Evolutionary conservation across 2,797 vertebrate genomes (phyloP).

Genomic region (Gadopsis marmoratus): DNA sequence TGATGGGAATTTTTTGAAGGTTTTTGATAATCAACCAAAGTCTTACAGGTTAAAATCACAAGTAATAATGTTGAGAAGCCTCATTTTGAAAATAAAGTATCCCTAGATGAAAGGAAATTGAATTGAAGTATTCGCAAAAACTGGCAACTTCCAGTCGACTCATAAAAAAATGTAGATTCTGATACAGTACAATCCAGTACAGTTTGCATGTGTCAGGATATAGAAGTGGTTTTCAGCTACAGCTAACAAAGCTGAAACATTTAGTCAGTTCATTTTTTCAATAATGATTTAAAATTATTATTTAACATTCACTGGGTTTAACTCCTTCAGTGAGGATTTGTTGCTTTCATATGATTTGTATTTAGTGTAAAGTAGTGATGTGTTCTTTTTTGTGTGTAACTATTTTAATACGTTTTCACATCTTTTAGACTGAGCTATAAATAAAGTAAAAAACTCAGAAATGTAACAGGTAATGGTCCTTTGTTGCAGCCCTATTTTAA

Average conservation of each 20-base stretch:
- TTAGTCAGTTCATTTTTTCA: too few species aligned
- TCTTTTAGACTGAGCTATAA: neutral
- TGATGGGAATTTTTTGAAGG: neutral
- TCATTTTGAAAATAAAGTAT: neutral
- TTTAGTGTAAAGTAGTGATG: neutral
- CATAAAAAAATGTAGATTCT: neutral
- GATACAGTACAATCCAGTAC: neutral
- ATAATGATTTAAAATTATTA: too few species aligned
- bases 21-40: too few species aligned
- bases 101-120: too few species aligned
- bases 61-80: neutral
- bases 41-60: too few species aligned
- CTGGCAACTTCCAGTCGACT: neutral
- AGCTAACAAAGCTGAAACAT: neutral
- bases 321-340: neutral
- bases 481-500: neutral
- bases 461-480: neutral
- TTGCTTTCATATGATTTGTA: neutral
- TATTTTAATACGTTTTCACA: neutral
- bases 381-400: too few species aligned
- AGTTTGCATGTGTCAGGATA: neutral
- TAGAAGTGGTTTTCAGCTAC: neutral
- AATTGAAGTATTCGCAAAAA: neutral
- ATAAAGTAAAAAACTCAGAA: neutral
- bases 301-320: neutral